Evolutionary conservation across 2,797 vertebrate species (phyloP).

Genomic region (Pogoniulus pusillus): DNA sequence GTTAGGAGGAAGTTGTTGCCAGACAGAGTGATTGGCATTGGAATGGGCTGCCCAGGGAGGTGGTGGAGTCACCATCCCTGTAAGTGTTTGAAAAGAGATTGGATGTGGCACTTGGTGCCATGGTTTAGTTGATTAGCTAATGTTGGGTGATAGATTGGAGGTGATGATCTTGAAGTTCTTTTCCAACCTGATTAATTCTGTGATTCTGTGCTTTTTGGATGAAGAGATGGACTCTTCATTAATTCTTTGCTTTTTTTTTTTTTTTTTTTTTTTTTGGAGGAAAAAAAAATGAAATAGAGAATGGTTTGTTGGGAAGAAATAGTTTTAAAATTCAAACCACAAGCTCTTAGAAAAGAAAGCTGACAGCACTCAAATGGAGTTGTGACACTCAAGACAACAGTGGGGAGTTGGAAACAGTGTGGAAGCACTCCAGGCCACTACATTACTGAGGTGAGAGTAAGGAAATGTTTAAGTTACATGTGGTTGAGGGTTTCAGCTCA

Average conservation of each 20-base stretch:
- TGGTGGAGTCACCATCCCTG: too few relatives aligned
- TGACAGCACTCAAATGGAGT: not conserved
- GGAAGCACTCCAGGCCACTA: not conserved
- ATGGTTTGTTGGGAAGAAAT: not conserved
- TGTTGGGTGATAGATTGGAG: too few relatives aligned
- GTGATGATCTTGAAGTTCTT: too few relatives aligned
- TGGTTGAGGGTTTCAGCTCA: not conserved
- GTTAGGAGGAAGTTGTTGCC: too few relatives aligned
- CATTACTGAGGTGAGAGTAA: not conserved
- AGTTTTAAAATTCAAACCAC: not conserved
- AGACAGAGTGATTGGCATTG: too few relatives aligned
- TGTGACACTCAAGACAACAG: not conserved
- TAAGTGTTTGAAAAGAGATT: too few relatives aligned
- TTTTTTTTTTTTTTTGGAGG: too few relatives aligned
- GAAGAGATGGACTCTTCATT: not conserved
- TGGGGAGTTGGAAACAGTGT: not conserved
- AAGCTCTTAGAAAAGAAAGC: not conserved
- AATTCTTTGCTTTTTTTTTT: not conserved
- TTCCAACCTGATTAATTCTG: too few relatives aligned
- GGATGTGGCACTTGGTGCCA: too few relatives aligned
- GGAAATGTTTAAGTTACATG: not conserved
- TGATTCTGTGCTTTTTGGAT: not conserved
- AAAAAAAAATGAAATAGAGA: not conserved
- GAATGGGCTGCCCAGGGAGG: too few relatives aligned
- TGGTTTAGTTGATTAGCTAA: too few relatives aligned